These are phyloP conservation scores for Amphiprion percula DNA, from an alignment of 2,113 vertebrate species.

Conservation along the genomic window DNA sequence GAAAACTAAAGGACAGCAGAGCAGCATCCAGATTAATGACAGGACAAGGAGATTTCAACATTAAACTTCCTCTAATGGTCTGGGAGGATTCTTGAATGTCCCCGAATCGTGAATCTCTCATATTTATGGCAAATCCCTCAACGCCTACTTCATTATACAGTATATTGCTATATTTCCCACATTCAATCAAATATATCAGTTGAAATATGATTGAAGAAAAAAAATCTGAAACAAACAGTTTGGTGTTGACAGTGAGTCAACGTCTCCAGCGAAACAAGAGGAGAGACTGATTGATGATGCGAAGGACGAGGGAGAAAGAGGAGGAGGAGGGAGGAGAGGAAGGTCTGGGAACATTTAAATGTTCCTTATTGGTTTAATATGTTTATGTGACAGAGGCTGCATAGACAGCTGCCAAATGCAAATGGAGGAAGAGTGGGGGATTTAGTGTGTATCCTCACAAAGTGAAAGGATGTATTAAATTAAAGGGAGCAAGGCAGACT, in stretches of 20 bases:
- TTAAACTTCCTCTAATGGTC: constrained; percentile 2
- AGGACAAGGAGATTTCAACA: constrained; percentile 34
- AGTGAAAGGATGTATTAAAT: constrained; percentile 4
- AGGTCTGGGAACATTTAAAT: constrained; percentile 52
- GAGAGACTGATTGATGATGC: constrained; percentile 14
- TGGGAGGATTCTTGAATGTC: constrained; percentile 9
- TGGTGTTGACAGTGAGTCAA: constrained; percentile 13
- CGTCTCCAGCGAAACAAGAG: neutral
- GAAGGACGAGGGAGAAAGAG: neutral
- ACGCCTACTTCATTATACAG: constrained; percentile 9
- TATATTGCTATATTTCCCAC: constrained; percentile 1
- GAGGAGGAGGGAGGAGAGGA: constrained; percentile 5
- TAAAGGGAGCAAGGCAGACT: constrained; percentile 43
- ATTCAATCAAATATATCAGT: constrained; percentile 6
- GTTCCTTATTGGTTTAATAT: constrained; percentile 29
- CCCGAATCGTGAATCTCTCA: constrained; percentile 21
- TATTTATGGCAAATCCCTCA: constrained; percentile 7
- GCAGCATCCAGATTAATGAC: constrained; percentile 33
- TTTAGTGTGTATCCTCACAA: constrained; percentile 34
- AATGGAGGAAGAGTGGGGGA: constrained; percentile 14
- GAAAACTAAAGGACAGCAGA: constrained; percentile 14
- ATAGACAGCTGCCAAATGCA: constrained; percentile 42
- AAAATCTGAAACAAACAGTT: constrained; percentile 5
- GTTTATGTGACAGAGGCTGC: constrained; percentile 31
- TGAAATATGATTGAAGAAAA: constrained; percentile 1